These are phyloP conservation scores for Syngnathus floridae DNA, from an alignment of 2,113 vertebrate species.

Conservation along the genomic window DNA sequence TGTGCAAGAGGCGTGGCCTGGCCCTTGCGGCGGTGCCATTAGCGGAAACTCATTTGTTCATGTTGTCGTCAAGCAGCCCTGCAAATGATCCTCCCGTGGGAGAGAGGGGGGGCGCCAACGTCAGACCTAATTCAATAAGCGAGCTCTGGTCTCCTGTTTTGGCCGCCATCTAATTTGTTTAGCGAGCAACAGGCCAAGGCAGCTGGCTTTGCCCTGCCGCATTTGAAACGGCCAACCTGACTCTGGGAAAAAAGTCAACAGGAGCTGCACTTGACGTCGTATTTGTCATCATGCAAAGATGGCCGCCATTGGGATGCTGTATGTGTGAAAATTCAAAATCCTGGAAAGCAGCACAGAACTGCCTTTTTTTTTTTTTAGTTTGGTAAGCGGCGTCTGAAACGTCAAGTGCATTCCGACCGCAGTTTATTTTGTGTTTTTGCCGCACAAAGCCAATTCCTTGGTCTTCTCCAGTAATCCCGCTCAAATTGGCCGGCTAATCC, in stretches of 20 bases:
- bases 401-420: constrained; percentile 26
- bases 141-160: constrained; percentile 54
- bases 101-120: constrained; percentile 20
- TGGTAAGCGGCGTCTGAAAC: not conserved
- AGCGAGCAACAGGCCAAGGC: constrained; percentile 57
- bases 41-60: constrained; percentile 52
- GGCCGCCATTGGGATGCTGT: no score
- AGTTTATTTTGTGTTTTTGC: constrained; percentile 31
- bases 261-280: constrained; percentile 10
- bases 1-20: not conserved
- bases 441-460: constrained; percentile 47
- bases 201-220: constrained; percentile 37
- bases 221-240: constrained; percentile 48
- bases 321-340: no score
- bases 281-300: no score
- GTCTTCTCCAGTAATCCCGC: constrained; percentile 49
- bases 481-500: constrained; percentile 58
- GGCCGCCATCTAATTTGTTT: constrained; percentile 75
- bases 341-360: no score
- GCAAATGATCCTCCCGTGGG: constrained; percentile 48
- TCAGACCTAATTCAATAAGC: constrained; percentile 61
- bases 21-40: constrained; percentile 24
- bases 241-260: constrained; percentile 26
- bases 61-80: constrained; percentile 41
- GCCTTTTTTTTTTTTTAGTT: not conserved